These are phyloP conservation scores for Drosophila falleni DNA, from an alignment of 2,888 invertebrate genomes.

Conservation along the genomic window DNA sequence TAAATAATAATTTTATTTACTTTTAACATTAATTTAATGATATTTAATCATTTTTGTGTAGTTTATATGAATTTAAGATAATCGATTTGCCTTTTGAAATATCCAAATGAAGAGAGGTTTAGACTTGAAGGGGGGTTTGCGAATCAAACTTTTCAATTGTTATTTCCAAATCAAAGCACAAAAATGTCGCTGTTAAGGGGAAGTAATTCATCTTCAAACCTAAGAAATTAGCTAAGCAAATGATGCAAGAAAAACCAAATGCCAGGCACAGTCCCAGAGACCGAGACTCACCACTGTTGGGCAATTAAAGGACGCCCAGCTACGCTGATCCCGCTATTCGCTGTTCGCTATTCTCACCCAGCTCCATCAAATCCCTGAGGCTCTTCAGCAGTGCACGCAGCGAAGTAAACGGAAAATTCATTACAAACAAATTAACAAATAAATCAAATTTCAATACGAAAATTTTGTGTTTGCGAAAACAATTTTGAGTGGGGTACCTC, in stretches of 20 bases:
- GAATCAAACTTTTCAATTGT: slow-evolving; percentile 55
- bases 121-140: background rate
- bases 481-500: slow-evolving; percentile 77
- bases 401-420: slow-evolving; percentile 81
- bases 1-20: too few species aligned
- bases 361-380: slow-evolving; percentile 14
- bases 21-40: background rate
- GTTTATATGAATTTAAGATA: background rate
- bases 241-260: slow-evolving; percentile 70
- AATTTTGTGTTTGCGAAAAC: slow-evolving; percentile 82
- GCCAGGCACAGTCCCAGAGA: slow-evolving; percentile 56
- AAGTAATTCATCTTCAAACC: slow-evolving; percentile 49
- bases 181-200: slow-evolving; percentile 26
- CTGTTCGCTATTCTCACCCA: slow-evolving; percentile 21
- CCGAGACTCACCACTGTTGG: slow-evolving; percentile 27
- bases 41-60: background rate
- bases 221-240: slow-evolving; percentile 74
- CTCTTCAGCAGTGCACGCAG: slow-evolving; percentile 47
- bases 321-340: slow-evolving; percentile 4
- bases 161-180: slow-evolving; percentile 64
- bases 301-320: slow-evolving; percentile 70
- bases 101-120: background rate
- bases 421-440: slow-evolving; percentile 86
- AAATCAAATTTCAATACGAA: slow-evolving; percentile 85
- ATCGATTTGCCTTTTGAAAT: background rate